A percentile compares a stretch with the other conserved stretches of the same genome.
phyloP scores from a whole-genome alignment of 1,140 invertebrate genomes.

The Drosophila watanabei region DNA sequence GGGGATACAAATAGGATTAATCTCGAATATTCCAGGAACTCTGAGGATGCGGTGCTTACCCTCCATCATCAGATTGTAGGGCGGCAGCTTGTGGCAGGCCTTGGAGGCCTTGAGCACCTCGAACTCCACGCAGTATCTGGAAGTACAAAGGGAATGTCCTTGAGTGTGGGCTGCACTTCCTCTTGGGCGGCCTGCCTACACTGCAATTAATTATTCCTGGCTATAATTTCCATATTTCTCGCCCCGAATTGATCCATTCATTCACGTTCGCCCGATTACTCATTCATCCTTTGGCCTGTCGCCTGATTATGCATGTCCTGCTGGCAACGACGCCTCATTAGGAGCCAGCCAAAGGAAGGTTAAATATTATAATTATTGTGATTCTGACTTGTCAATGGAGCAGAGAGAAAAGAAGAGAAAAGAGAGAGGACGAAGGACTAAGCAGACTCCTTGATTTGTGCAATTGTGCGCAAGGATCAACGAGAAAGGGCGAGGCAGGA shows the following conservation, averaged over 20 bases:
- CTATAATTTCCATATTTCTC: constrained; percentile 15
- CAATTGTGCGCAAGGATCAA: constrained; percentile 53
- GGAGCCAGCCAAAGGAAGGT: constrained; percentile 14
- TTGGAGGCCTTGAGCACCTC: constrained; percentile 93
- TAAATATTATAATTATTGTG: constrained; percentile 52
- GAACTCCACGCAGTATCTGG: constrained; percentile 93
- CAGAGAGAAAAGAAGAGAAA: background rate
- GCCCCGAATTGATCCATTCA: background rate
- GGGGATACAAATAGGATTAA: constrained; percentile 1
- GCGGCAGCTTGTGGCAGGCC: constrained; percentile 91
- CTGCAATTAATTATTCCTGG: constrained; percentile 17
- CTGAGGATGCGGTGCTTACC: constrained; percentile 86
- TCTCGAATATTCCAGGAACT: background rate
- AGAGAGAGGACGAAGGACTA: background rate
- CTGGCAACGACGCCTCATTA: constrained; percentile 41
- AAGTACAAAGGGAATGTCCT: constrained; percentile 57
- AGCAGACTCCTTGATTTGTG: constrained; percentile 55
- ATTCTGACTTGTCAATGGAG: constrained; percentile 13
- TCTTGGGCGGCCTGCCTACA: background rate
- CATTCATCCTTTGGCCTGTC: constrained; percentile 14
- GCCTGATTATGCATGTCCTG: constrained; percentile 54
- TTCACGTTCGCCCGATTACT: constrained; percentile 21
- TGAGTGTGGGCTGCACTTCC: background rate
- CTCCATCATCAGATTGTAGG: constrained; percentile 90
- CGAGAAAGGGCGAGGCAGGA: constrained; percentile 3